Evolutionary conservation across 2,113 vertebrate genomes (phyloP).

Genomic region (Calidris pygmaea): DNA sequence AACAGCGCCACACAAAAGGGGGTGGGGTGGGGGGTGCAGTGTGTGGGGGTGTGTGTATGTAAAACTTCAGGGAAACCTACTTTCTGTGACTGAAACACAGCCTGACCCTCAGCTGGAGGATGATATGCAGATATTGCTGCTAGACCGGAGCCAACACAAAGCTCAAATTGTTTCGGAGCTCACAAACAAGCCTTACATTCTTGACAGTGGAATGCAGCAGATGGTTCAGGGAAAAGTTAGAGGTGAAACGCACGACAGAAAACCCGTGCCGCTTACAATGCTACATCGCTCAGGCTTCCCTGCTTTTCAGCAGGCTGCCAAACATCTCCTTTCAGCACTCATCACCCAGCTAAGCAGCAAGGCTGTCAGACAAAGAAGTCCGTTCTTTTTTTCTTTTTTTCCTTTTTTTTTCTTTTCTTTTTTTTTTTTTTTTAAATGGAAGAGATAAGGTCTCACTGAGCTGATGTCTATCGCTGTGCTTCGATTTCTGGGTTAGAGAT

Average conservation of each 20-base stretch:
- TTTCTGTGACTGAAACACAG: conserved; percentile 4
- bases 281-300: background rate
- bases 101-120: conserved; percentile 31
- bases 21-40: background rate
- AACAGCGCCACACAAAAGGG: background rate
- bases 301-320: conserved; percentile 26
- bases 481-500: fast-evolving
- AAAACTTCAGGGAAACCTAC: background rate
- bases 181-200: conserved; percentile 51
- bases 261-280: background rate
- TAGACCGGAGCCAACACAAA: conserved; percentile 33
- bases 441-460: background rate
- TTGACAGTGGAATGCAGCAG: conserved; percentile 54
- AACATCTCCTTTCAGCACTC: conserved; percentile 21
- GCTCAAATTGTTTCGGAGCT: conserved; percentile 38
- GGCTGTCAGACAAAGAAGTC: conserved; percentile 1
- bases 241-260: conserved; percentile 34
- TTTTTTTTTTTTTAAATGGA: background rate
- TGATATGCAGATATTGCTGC: background rate
- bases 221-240: conserved; percentile 48
- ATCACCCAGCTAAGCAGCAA: conserved; percentile 1
- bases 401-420: background rate
- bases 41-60: fast-evolving
- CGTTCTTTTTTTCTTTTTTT: background rate
- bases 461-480: background rate